A percentile compares a stretch with the other conserved stretches of the same genome.
phyloP scores from a whole-genome alignment of 2,797 vertebrate species.

The Gambusia yucatana region DNA sequence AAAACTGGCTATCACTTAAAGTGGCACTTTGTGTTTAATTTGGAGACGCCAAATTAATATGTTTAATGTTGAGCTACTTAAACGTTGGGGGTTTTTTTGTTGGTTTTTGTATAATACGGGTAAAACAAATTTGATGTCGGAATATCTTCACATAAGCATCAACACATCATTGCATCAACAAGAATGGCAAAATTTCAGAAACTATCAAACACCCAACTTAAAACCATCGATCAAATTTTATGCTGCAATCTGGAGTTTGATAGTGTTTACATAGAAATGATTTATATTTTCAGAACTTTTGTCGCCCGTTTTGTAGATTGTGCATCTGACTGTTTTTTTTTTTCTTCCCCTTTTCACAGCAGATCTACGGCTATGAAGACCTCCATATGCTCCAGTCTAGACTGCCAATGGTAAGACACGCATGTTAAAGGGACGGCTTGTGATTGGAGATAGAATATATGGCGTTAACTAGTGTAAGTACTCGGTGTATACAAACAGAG shows the following conservation, averaged over 20 bases:
- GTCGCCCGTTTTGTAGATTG: background rate
- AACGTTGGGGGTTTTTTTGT: background rate
- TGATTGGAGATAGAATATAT: too few relatives aligned
- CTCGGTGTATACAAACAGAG: background rate
- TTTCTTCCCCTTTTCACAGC: conserved; percentile 68
- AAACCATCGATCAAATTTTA: background rate
- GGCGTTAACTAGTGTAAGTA: background rate
- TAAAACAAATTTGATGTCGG: background rate
- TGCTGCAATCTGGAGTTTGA: background rate
- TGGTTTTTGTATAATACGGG: background rate
- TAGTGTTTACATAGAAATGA: background rate
- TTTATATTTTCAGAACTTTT: conserved; percentile 1
- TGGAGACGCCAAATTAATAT: background rate
- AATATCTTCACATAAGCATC: background rate
- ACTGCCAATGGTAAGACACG: conserved; percentile 89
- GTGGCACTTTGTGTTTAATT: background rate
- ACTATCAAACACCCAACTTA: background rate
- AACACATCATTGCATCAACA: background rate
- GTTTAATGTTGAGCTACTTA: background rate
- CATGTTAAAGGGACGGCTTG: background rate
- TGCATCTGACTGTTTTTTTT: background rate
- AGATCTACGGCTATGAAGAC: conserved; percentile 97
- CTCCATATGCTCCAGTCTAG: conserved; percentile 96
- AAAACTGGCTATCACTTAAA: background rate
- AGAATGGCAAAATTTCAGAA: background rate